A percentile compares a stretch with the other conserved stretches of the same genome.
Evolutionary conservation across 2,113 vertebrate species (phyloP).

Genomic region (Caracal caracal): DNA sequence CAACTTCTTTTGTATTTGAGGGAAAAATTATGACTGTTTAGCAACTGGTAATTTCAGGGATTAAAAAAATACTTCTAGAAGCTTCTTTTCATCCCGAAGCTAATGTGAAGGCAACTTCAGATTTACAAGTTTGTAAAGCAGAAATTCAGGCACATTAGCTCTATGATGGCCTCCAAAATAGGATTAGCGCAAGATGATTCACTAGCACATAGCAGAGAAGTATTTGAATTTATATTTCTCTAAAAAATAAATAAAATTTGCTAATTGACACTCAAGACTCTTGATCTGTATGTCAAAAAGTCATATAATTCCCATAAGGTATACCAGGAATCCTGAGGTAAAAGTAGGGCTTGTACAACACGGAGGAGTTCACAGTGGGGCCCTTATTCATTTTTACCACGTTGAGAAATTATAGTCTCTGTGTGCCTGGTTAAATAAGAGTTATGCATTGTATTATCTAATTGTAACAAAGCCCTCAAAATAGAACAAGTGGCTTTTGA

Average conservation of each 20-base stretch:
- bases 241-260: background rate
- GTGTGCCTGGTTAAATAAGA: background rate
- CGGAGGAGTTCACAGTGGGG: background rate
- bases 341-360: background rate
- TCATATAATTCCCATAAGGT: background rate
- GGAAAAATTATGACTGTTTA: constrained; percentile 52
- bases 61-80: constrained; percentile 53
- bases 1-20: constrained; percentile 64
- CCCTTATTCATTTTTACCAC: background rate
- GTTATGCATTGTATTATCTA: background rate
- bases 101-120: constrained; percentile 33
- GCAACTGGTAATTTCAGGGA: constrained; percentile 40
- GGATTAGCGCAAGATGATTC: background rate
- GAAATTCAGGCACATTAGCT: background rate
- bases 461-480: constrained; percentile 28
- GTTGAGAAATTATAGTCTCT: background rate
- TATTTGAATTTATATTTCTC: background rate
- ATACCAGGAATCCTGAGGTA: background rate
- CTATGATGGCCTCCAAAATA: background rate
- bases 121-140: constrained; percentile 45
- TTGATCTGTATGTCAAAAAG: background rate
- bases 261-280: background rate
- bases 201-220: background rate
- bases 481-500: background rate
- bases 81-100: constrained; percentile 49